Conservation (phyloP, 1,140 invertebrate species). For the Eurosta solidaginis region DNA sequence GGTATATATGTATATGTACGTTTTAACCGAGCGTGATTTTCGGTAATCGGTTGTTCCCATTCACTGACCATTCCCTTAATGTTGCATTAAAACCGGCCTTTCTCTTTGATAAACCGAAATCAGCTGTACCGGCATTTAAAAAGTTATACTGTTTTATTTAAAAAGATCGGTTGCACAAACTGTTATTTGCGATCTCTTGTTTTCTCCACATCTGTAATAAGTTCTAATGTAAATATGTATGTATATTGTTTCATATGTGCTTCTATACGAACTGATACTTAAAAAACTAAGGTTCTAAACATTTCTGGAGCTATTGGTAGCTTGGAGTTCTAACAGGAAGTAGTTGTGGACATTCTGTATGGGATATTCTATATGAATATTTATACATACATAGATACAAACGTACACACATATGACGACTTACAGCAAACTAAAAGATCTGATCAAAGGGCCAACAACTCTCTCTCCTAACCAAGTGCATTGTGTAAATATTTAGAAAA, state of each 20-base stretch:
- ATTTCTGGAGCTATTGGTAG: background rate
- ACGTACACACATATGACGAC: background rate
- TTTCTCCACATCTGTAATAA: too few relatives aligned
- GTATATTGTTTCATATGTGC: background rate
- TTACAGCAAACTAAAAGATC: background rate
- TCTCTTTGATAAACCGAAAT: too few relatives aligned
- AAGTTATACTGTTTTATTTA: too few relatives aligned
- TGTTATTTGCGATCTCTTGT: too few relatives aligned
- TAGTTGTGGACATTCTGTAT: background rate
- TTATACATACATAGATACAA: background rate
- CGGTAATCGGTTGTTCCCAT: too few relatives aligned
- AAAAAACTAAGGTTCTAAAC: background rate
- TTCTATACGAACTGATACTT: background rate
- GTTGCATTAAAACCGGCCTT: too few relatives aligned
- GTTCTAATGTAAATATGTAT: too few relatives aligned
- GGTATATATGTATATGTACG: too few relatives aligned
- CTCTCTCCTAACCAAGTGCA: background rate
- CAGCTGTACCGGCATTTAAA: too few relatives aligned
- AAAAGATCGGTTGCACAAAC: too few relatives aligned
- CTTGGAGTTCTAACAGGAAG: background rate
- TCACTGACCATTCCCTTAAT: too few relatives aligned
- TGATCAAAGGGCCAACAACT: background rate
- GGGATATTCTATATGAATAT: background rate
- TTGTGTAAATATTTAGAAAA: conserved; percentile 28
- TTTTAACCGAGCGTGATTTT: too few relatives aligned